A percentile compares a stretch with the other conserved stretches of the same genome.
phyloP scores from a whole-genome alignment of 2,888 invertebrate species.

The Calliphora vomitoria region DNA sequence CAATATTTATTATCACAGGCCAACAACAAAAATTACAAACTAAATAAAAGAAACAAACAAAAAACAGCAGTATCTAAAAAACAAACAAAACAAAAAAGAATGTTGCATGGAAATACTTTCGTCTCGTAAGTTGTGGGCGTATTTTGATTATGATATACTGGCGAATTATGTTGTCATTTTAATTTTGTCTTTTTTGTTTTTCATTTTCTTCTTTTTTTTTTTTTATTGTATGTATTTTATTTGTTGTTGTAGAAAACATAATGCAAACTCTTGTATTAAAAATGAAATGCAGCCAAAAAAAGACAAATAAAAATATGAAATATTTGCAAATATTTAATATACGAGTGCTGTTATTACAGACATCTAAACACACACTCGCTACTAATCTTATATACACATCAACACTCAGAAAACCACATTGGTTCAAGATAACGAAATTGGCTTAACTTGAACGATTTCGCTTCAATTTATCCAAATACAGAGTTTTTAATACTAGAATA shows the following conservation, averaged over 20 bases:
- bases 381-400: constrained; percentile 31
- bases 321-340: constrained; percentile 70
- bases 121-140: constrained; percentile 74
- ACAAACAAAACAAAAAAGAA: constrained; percentile 22
- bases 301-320: constrained; percentile 23
- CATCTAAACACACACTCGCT: constrained; percentile 43
- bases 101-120: constrained; percentile 69
- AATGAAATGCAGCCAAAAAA: constrained; percentile 61
- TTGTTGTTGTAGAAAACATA: constrained; percentile 53
- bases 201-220: constrained; percentile 39
- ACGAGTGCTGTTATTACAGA: constrained; percentile 49
- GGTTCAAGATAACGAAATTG: neutral
- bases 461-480: no score
- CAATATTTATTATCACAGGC: constrained; percentile 59
- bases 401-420: constrained; percentile 45
- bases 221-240: constrained; percentile 43
- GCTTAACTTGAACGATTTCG: no score
- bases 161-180: constrained; percentile 80
- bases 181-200: constrained; percentile 67
- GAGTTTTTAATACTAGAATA: no score
- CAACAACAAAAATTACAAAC: constrained; percentile 17
- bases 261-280: constrained; percentile 56
- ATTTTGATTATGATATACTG: constrained; percentile 79
- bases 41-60: neutral
- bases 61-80: constrained; percentile 28